Percentiles rank a stretch among this genome's conserved stretches.
phyloP scores from a whole-genome alignment of 37 sponge, comb jelly and placozoan genomes.

The Diacarnus erythraeanus region DNA sequence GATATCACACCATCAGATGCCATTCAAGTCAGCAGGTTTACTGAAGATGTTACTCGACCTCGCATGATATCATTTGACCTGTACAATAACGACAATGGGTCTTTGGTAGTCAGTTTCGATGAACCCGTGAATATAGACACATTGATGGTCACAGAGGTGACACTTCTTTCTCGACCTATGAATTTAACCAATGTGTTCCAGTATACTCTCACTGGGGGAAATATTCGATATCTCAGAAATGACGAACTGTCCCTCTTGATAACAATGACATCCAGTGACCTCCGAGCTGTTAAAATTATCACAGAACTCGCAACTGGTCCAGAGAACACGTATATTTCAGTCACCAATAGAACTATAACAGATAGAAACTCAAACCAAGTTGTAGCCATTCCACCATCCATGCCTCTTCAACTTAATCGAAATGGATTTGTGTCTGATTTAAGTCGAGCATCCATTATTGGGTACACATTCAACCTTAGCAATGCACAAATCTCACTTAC shows the following conservation, averaged over 20 bases:
- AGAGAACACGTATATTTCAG: slow-evolving; percentile 3
- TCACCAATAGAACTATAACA: background rate
- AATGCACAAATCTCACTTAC: background rate
- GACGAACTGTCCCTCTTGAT: background rate
- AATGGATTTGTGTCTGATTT: slow-evolving; percentile 12
- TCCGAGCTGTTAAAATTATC: background rate
- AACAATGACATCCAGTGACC: slow-evolving; percentile 1
- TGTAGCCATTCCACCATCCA: background rate
- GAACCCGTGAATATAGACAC: slow-evolving; percentile 16
- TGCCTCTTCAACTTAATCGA: slow-evolving; percentile 5
- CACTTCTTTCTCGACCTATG: background rate
- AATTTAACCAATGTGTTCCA: background rate
- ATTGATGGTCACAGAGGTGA: background rate
- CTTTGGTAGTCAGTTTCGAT: slow-evolving; percentile 7
- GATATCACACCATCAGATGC: background rate
- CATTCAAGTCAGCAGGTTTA: slow-evolving; percentile 1
- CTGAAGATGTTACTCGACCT: slow-evolving; percentile 11
- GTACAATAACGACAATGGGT: slow-evolving; percentile 15
- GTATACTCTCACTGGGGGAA: slow-evolving; percentile 7
- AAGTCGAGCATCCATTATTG: background rate
- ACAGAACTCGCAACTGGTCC: background rate
- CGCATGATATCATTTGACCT: slow-evolving; percentile 31
- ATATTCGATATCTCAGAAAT: background rate
- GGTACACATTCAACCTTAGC: slow-evolving; percentile 20
- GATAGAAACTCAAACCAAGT: slow-evolving; percentile 8